Evolutionary conservation across 2,113 vertebrate genomes (phyloP).

Genomic region (Onychostoma macrolepis): DNA sequence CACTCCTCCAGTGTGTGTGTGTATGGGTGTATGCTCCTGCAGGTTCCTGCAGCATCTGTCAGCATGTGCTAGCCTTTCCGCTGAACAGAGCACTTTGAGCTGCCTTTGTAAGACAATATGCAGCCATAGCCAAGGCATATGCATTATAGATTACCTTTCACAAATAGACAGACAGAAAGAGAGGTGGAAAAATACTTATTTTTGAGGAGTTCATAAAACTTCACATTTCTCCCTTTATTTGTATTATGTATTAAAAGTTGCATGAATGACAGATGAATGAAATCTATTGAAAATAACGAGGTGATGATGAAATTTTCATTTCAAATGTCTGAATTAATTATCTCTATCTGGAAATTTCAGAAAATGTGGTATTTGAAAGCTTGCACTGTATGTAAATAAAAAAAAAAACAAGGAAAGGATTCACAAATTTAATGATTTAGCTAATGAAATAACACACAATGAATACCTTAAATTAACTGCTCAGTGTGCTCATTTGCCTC

Average conservation of each 20-base stretch:
- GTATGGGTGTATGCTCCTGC: conserved; percentile 38
- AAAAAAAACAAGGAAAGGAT: not conserved
- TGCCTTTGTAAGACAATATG: conserved; percentile 57
- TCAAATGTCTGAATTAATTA: not conserved
- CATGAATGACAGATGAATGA: not conserved
- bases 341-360: not conserved
- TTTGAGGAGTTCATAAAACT: conserved; percentile 36
- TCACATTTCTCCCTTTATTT: not conserved
- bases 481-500: not conserved
- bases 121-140: conserved; percentile 53
- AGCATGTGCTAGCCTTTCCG: conserved; percentile 58
- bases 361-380: not conserved
- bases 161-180: conserved; percentile 45
- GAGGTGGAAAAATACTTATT: not conserved
- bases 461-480: not conserved
- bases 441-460: not conserved
- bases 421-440: not conserved
- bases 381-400: not conserved
- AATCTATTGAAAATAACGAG: not conserved
- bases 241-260: not conserved
- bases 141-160: conserved; percentile 58
- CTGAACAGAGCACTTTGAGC: conserved; percentile 61
- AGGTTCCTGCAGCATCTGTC: conserved; percentile 59
- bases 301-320: not conserved
- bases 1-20: conserved; percentile 41